phyloP scores from a whole-genome alignment of 1,140 invertebrate species.

The Atta cephalotes region DNA sequence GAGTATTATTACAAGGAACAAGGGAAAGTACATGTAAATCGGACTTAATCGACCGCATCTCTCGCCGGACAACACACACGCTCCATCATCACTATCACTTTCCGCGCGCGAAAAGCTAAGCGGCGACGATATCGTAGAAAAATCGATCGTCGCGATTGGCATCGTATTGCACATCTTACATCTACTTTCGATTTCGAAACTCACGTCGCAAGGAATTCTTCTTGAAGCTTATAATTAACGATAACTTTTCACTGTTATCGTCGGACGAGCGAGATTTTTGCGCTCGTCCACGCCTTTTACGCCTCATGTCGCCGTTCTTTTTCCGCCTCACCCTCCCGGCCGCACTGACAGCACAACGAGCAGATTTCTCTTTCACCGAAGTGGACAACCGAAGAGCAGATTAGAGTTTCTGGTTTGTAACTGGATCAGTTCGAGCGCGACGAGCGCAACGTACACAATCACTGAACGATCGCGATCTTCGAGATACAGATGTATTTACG shows the following conservation, averaged over 20 bases:
- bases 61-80: constrained; percentile 58
- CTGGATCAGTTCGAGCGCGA: constrained; percentile 80
- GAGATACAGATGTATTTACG: constrained; percentile 10
- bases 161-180: not conserved
- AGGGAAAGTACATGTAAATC: constrained; percentile 74
- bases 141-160: constrained; percentile 42
- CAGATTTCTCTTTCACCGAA: constrained; percentile 83
- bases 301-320: constrained; percentile 52
- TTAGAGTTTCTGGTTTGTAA: constrained; percentile 79
- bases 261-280: constrained; percentile 64
- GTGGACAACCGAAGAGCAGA: constrained; percentile 68
- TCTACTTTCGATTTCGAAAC: constrained; percentile 69
- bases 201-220: constrained; percentile 44
- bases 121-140: constrained; percentile 5
- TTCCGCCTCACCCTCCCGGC: constrained; percentile 17
- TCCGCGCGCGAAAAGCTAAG: constrained; percentile 39
- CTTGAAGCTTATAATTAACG: constrained; percentile 73
- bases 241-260: constrained; percentile 74
- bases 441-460: constrained; percentile 66
- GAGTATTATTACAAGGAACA: constrained; percentile 50
- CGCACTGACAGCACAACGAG: constrained; percentile 65
- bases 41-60: constrained; percentile 66
- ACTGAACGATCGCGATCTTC: constrained; percentile 8
- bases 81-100: constrained; percentile 62
- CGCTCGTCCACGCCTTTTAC: constrained; percentile 56